phyloP scores from a whole-genome alignment of 2,888 invertebrate genomes.

The Tanypteryx hageni region DNA sequence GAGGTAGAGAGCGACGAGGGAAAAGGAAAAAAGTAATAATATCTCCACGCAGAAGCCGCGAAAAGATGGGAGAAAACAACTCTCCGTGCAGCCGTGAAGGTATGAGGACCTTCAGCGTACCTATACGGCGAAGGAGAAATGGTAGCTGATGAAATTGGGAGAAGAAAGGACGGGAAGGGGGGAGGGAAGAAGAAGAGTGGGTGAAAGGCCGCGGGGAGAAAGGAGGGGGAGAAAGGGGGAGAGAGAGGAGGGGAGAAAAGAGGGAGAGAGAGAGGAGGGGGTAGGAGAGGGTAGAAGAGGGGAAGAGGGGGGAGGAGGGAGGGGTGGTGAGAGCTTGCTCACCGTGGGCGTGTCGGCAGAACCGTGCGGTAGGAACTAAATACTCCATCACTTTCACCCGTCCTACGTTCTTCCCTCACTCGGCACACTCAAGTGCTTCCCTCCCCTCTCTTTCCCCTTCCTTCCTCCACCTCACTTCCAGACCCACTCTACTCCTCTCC shows the following conservation, averaged over 20 bases:
- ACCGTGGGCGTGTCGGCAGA: conserved; percentile 22
- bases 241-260: not conserved
- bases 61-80: no score
- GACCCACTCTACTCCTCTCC: not conserved
- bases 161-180: conserved; percentile 33
- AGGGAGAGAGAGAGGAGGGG: conserved; percentile 65
- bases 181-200: conserved; percentile 4
- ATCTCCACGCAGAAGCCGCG: no score
- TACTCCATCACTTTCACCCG: conserved; percentile 49
- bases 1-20: no score
- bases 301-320: conserved; percentile 61
- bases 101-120: no score
- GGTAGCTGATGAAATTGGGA: not conserved
- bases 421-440: not conserved
- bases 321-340: conserved; percentile 62
- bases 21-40: no score
- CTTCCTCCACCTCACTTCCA: no score
- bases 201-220: not conserved
- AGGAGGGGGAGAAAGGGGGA: no score
- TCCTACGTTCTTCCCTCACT: not conserved
- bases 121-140: no score
- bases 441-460: not conserved
- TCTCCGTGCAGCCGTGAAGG: no score
- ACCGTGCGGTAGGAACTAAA: not conserved
- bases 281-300: conserved; percentile 65